Base-by-base conservation (phyloP, 37 sponge, comb jelly and placozoan species). In the Eunapius fragilis region DNA sequence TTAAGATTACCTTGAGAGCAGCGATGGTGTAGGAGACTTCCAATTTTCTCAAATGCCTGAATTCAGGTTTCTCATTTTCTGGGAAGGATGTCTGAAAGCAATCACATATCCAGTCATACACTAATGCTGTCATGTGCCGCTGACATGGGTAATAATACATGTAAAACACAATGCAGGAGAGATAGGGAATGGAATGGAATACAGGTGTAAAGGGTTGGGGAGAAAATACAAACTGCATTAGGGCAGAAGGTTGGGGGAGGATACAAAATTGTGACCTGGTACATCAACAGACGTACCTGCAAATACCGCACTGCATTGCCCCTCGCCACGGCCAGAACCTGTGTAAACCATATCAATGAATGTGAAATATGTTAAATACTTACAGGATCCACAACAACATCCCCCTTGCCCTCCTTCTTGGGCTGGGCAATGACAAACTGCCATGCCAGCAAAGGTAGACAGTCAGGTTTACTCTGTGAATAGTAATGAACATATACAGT, bases 301-400 rank as follows among this genome's bases (percentile, higher is more conserved):
- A 85, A 33, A 48, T 91, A 94, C n/a, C 37, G 11, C 1, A 94
- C 78, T 24, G 77, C 45, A 58, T 82, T 79, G 4, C 84, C 91
- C 75, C 86, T 80, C 1, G 86, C 95, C 47, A 72, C 72, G 23
- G 95, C 92, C 49, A 94, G 82, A 9, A 94, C 89, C 95, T 94
- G 72, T 19, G 47, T 79, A 2, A 10, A 25, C 38, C 31, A 49
- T 37, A 2, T 4, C 37, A 90, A 41, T 67, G 69, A 22, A 76
- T 77, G 31, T 25, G 2, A 14, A 70, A 26, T 70, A 5, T 3
- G 22, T 37, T 34, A 3, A 41, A 41, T 2, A 37, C 88, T 77
- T 32, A 88, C 89, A 68, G 83, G 77, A 50, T 82, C 69, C 13
- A 75, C 68, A 0, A 79, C 70, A 47, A 70, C 33, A 69, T 27